Conservation (phyloP, 2,797 vertebrate species). For the Botia almorhae region DNA sequence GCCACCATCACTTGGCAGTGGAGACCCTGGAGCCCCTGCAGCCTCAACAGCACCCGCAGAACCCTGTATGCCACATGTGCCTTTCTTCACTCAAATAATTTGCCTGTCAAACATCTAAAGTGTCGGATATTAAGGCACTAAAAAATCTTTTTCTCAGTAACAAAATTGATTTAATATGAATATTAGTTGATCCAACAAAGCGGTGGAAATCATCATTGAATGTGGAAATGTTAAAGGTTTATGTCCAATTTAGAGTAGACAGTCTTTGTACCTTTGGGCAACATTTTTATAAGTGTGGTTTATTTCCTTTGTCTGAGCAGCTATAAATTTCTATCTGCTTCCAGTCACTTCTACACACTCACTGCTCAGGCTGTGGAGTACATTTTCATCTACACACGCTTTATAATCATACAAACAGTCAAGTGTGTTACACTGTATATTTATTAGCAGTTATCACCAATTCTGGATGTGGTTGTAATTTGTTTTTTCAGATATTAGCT, state of each 20-base stretch:
- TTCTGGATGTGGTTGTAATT: too few relatives aligned
- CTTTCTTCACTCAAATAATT: too few relatives aligned
- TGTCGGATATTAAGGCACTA: conserved; percentile 27
- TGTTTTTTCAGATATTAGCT: too few relatives aligned
- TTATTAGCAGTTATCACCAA: too few relatives aligned
- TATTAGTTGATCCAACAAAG: conserved; percentile 37
- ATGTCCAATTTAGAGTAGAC: conserved; percentile 57
- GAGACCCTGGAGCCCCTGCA: conserved; percentile 94
- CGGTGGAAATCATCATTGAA: conserved; percentile 32
- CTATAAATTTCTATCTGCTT: too few relatives aligned
- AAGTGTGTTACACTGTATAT: too few relatives aligned
- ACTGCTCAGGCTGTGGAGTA: too few relatives aligned
- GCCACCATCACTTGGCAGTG: conserved; percentile 90
- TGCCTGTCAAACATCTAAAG: too few relatives aligned
- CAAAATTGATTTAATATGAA: conserved; percentile 20
- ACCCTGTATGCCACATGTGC: conserved; percentile 78
- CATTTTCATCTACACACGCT: too few relatives aligned
- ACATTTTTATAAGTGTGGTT: conserved; percentile 40
- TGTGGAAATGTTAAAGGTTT: conserved; percentile 45
- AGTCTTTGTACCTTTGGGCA: conserved; percentile 58
- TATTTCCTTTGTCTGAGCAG: conserved; percentile 45
- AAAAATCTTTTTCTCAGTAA: conserved; percentile 25
- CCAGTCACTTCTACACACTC: too few relatives aligned
- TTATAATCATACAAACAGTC: too few relatives aligned
- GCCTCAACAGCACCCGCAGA: conserved; percentile 80